A percentile compares a stretch with the other conserved stretches of the same genome.
phyloP scores from a whole-genome alignment of 1,140 invertebrate genomes.

The Diplogasteroides magnus region DNA sequence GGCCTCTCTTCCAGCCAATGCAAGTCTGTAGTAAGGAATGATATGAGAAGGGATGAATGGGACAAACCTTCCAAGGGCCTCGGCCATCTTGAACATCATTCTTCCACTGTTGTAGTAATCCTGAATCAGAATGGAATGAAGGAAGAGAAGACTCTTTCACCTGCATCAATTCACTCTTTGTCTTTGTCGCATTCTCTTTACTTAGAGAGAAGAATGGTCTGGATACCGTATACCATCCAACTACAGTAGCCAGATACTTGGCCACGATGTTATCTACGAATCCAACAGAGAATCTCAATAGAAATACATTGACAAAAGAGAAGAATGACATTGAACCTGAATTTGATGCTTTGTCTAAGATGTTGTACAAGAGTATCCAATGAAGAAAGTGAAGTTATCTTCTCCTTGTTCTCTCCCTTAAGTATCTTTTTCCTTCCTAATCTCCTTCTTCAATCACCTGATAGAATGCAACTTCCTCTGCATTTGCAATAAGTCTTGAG shows the following conservation, averaged over 20 bases:
- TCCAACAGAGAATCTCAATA: slow-evolving; percentile 73
- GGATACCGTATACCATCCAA: slow-evolving; percentile 90
- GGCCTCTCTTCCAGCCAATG: slow-evolving; percentile 85
- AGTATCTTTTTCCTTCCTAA: background rate
- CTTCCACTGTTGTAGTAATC: slow-evolving; percentile 91
- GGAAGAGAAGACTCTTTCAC: slow-evolving; percentile 10
- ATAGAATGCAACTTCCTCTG: slow-evolving; percentile 96
- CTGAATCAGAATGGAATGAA: too few relatives aligned
- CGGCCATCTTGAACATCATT: slow-evolving; percentile 92
- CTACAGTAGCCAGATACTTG: slow-evolving; percentile 88
- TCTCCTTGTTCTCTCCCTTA: background rate
- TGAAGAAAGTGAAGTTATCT: background rate
- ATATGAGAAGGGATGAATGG: background rate
- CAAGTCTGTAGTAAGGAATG: slow-evolving; percentile 62
- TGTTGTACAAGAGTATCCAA: background rate
- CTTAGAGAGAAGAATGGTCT: slow-evolving; percentile 76
- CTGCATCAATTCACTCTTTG: slow-evolving; percentile 51
- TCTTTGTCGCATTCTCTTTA: slow-evolving; percentile 33
- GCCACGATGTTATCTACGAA: slow-evolving; percentile 90
- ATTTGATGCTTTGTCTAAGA: background rate
- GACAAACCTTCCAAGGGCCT: slow-evolving; percentile 73
- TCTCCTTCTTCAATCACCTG: slow-evolving; percentile 58
- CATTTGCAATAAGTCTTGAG: slow-evolving; percentile 88
- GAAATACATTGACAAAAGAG: background rate
- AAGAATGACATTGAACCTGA: background rate